Percentiles rank a stretch among this genome's conserved stretches.
Evolutionary conservation across 2,797 vertebrate genomes (phyloP).

Genomic region (Sebastes vulpes): DNA sequence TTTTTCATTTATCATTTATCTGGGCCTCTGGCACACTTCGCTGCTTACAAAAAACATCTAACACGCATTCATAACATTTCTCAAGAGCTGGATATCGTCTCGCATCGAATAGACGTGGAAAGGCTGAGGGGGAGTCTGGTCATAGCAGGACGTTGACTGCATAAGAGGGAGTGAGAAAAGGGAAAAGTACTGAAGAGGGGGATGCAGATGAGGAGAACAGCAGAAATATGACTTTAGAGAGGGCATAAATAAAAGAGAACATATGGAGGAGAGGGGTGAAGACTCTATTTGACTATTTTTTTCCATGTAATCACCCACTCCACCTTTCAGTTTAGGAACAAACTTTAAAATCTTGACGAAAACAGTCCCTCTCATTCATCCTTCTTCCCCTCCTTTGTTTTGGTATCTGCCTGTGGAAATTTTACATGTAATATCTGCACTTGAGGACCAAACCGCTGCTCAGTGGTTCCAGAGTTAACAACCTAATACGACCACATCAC

Average conservation of each 20-base stretch:
- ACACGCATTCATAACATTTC: constrained; percentile 29
- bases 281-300: constrained; percentile 5
- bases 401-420: constrained; percentile 22
- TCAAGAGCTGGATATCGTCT: constrained; percentile 9
- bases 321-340: constrained; percentile 6
- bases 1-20: constrained; percentile 50
- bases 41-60: constrained; percentile 1
- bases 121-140: background rate
- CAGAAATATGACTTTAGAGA: background rate
- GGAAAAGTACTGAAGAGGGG: constrained; percentile 23
- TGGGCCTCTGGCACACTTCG: constrained; percentile 1
- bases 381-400: background rate
- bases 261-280: background rate
- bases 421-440: constrained; percentile 24
- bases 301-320: constrained; percentile 61
- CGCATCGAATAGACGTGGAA: background rate
- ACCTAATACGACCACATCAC: constrained; percentile 28
- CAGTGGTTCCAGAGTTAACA: background rate
- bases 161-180: constrained; percentile 8
- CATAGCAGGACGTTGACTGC: background rate
- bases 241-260: background rate
- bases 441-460: constrained; percentile 16
- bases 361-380: background rate
- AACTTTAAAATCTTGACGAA: background rate
- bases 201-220: background rate